Evolutionary conservation across 2,888 invertebrate species (phyloP).

Genomic region (Phania funesta): DNA sequence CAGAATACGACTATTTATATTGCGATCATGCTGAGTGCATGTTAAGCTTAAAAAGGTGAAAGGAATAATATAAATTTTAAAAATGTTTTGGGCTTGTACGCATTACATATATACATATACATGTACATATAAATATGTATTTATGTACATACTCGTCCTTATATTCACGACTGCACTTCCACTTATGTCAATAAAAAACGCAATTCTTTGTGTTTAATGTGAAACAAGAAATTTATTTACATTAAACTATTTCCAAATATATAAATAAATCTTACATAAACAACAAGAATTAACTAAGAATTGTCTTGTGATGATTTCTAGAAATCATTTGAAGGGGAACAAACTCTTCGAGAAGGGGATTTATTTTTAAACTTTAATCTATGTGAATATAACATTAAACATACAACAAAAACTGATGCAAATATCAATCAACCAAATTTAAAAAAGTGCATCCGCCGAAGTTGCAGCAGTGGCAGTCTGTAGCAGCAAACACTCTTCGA

Average conservation of each 20-base stretch:
- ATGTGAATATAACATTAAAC: constrained; percentile 52
- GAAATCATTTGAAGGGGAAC: constrained; percentile 34
- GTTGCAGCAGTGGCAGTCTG: constrained; percentile 8
- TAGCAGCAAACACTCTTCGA: constrained; percentile 7
- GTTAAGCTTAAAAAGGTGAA: too few relatives aligned
- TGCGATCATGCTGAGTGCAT: too few relatives aligned
- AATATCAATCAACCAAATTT: constrained; percentile 62
- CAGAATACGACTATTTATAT: too few relatives aligned
- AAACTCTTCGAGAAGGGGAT: constrained; percentile 33
- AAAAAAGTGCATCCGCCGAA: constrained; percentile 44
- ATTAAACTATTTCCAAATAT: background rate
- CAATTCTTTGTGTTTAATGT: constrained; percentile 37
- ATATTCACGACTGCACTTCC: too few relatives aligned
- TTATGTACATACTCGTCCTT: too few relatives aligned
- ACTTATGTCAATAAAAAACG: too few relatives aligned
- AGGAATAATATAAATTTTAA: too few relatives aligned
- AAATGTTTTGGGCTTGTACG: too few relatives aligned
- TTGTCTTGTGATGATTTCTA: constrained; percentile 37
- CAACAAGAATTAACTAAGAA: background rate
- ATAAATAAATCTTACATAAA: too few relatives aligned
- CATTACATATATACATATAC: too few relatives aligned
- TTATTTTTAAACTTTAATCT: constrained; percentile 47
- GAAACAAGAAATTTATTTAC: constrained; percentile 15
- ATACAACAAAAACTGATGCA: constrained; percentile 53
- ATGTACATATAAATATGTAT: too few relatives aligned